Evolutionary conservation across 2,113 vertebrate genomes (phyloP), one percentile per base, ranked within the genome.

Genomic region (Clarias magur): DNA sequence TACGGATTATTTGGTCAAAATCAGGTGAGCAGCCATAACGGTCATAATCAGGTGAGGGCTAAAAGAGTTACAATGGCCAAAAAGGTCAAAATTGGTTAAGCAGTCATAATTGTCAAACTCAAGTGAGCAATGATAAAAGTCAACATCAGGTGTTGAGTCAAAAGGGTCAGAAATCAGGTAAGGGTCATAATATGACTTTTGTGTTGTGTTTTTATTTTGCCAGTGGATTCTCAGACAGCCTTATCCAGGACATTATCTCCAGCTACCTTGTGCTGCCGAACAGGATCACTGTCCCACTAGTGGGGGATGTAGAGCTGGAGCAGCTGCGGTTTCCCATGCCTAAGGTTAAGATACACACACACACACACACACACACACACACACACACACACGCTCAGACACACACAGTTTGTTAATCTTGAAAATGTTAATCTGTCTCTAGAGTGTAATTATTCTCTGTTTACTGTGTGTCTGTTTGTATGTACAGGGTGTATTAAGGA

Each of bases 251-350:
- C 89, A 95, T 99, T 67, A 98, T 99, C 93, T 96, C 96, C 89
- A 98, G 96, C 93, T 96, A 99, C 88, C 90, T 99, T 95, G 98
- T 99, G 87, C 95, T 99, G 89, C 98, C 98, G 85, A 99, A 99
- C 48, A 95, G 97, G 48, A 96, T 99, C 92, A 99, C 97, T 9
- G 94, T 99, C 48, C 98, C 98, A 53, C 96, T 99, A 87, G 96
- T 99, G 73, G 96, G 97, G 25, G 97, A 99, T 57, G 91, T 97
- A 88, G 96, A 99, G 68, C 95, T 99, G 27, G 96, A 96, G 72
- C 96, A 96, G 79, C 38, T 99, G 23, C 94, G 98, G 63, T 99
- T 99, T 90, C 98, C 98, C 2, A 95, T 99, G 93, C 98, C 98
- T 88, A 99, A 99, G 96, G 98, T 99, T 1, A 80, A 94, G 91